A percentile compares a stretch with the other conserved stretches of the same genome.
Conservation (phyloP, 37 sponge, comb jelly and placozoan genomes). For the Chondrosia reniformis region DNA sequence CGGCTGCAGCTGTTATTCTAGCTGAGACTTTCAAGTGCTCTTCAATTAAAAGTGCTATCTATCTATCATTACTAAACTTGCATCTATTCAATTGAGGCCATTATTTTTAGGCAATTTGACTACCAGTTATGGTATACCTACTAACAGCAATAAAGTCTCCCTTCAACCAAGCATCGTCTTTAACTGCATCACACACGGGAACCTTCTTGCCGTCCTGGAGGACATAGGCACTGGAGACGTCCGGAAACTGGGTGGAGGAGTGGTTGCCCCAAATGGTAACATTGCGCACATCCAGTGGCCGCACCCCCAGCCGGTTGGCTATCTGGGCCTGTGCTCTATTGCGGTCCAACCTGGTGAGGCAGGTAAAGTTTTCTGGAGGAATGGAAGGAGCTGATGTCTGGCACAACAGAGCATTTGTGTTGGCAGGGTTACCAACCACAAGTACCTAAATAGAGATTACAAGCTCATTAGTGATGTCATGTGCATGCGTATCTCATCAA, state of each 20-base stretch:
- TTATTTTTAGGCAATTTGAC: no score
- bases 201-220: constrained; percentile 16
- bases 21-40: no score
- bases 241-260: constrained; percentile 98
- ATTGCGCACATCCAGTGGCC: constrained; percentile 64
- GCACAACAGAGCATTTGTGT: constrained; percentile 90
- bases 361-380: constrained; percentile 88
- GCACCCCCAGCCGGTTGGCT: constrained; percentile 64
- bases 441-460: constrained; percentile 57
- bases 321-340: constrained; percentile 95
- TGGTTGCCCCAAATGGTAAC: constrained; percentile 99
- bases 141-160: constrained; percentile 91
- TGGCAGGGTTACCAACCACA: constrained; percentile 98
- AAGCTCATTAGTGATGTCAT: neutral
- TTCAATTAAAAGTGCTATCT: no score
- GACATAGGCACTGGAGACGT: constrained; percentile 79
- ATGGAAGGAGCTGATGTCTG: constrained; percentile 76
- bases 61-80: no score
- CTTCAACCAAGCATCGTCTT: constrained; percentile 94
- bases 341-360: constrained; percentile 93
- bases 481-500: neutral
- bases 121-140: no score
- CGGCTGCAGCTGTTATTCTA: no score
- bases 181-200: constrained; percentile 64
- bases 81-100: no score